phyloP scores from a whole-genome alignment of 2,888 invertebrate species.

The Ophion ellenae region DNA sequence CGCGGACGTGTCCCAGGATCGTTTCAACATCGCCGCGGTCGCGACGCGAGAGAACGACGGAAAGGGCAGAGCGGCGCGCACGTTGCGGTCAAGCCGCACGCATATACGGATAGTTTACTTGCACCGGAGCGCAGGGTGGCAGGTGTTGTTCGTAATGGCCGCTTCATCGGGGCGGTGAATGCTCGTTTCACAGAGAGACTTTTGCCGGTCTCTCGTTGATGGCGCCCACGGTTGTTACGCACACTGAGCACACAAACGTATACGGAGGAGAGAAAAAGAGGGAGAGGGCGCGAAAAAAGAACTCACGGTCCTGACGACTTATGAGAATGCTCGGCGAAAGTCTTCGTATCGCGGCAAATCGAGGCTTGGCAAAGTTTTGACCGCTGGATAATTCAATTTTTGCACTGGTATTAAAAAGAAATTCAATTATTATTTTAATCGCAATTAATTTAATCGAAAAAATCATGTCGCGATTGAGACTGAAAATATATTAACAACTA shows the following conservation, averaged over 20 bases:
- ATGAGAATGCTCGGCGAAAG: slow-evolving; percentile 70
- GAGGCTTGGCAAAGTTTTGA: slow-evolving; percentile 11
- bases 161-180: slow-evolving; percentile 69
- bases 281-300: slow-evolving; percentile 43
- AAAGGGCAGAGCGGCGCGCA: slow-evolving; percentile 19
- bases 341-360: slow-evolving; percentile 27
- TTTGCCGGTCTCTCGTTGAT: slow-evolving; percentile 48
- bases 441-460: background rate
- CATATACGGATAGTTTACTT: slow-evolving; percentile 36
- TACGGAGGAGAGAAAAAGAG: slow-evolving; percentile 24
- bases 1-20: slow-evolving; percentile 55
- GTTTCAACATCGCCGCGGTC: slow-evolving; percentile 50
- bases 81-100: slow-evolving; percentile 74
- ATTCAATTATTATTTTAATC: background rate
- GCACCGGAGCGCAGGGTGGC: slow-evolving; percentile 73
- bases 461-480: background rate
- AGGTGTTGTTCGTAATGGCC: slow-evolving; percentile 82
- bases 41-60: slow-evolving; percentile 18
- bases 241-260: slow-evolving; percentile 65
- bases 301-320: slow-evolving; percentile 50
- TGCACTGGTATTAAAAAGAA: background rate
- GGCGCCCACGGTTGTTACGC: slow-evolving; percentile 59
- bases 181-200: slow-evolving; percentile 58
- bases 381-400: slow-evolving; percentile 9
- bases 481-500: background rate